A percentile compares a stretch with the other conserved stretches of the same genome.
phyloP scores from a whole-genome alignment of 2,113 vertebrate species.

The Solea senegalensis region DNA sequence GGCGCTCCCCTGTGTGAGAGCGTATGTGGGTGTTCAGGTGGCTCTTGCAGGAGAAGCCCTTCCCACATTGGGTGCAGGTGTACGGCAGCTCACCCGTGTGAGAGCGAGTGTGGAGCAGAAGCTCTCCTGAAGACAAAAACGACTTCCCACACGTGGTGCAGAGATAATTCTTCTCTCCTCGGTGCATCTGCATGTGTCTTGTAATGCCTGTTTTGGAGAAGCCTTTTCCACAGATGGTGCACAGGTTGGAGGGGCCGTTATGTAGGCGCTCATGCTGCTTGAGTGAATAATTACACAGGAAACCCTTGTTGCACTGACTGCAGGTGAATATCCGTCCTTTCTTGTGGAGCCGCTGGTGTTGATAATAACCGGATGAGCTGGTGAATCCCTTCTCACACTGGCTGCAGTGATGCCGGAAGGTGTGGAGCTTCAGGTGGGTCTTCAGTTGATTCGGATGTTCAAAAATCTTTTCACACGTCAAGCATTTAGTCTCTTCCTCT shows the following conservation, averaged over 20 bases:
- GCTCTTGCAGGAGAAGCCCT: slow-evolving; percentile 67
- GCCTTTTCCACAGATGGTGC: slow-evolving; percentile 59
- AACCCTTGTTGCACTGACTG: slow-evolving; percentile 63
- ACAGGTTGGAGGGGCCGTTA: slow-evolving; percentile 50
- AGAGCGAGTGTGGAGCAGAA: slow-evolving; percentile 62
- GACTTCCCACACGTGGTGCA: slow-evolving; percentile 71
- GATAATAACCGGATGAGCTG: slow-evolving; percentile 63
- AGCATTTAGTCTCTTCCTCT: slow-evolving; percentile 57
- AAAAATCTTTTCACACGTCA: slow-evolving; percentile 56
- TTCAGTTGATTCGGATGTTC: slow-evolving; percentile 68
- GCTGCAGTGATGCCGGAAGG: slow-evolving; percentile 49
- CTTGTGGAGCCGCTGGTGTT: slow-evolving; percentile 71
- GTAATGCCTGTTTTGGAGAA: slow-evolving; percentile 59
- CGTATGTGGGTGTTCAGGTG: slow-evolving; percentile 65
- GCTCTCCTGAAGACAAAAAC: slow-evolving; percentile 69
- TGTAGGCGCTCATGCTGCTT: slow-evolving; percentile 66
- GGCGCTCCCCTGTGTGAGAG: slow-evolving; percentile 69
- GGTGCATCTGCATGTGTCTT: slow-evolving; percentile 72
- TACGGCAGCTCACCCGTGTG: slow-evolving; percentile 72
- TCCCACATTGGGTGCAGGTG: slow-evolving; percentile 67
- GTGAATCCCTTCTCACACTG: slow-evolving; percentile 70
- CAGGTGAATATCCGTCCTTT: slow-evolving; percentile 56
- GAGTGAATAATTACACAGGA: slow-evolving; percentile 63
- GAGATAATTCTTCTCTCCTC: slow-evolving; percentile 65
- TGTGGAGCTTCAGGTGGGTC: slow-evolving; percentile 61